These are phyloP conservation scores for Burhinus bistriatus DNA, from an alignment of 2,113 vertebrate species.

Conservation along the genomic window DNA sequence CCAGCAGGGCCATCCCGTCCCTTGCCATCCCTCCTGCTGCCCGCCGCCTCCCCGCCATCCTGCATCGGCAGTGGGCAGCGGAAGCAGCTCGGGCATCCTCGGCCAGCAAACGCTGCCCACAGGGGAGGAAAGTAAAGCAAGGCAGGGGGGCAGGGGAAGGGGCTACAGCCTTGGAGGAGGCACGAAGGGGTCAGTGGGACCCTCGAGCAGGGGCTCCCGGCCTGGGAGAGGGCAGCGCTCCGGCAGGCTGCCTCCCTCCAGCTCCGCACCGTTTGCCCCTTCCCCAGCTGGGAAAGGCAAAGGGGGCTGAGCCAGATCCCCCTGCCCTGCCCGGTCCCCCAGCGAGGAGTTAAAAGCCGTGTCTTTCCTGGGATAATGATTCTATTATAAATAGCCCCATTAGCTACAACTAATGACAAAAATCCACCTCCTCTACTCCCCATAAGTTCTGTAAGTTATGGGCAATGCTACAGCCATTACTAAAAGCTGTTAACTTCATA, in stretches of 20 bases:
- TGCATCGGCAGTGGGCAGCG: neutral
- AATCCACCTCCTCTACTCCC: conserved; percentile 69
- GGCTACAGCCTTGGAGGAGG: neutral
- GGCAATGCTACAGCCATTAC: conserved; percentile 72
- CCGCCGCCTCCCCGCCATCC: neutral
- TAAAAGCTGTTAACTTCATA: conserved; percentile 78
- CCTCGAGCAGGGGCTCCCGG: neutral
- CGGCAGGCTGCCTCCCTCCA: neutral
- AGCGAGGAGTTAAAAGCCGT: conserved; percentile 33
- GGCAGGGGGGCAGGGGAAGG: neutral
- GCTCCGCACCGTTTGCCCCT: neutral
- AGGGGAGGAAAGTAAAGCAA: neutral
- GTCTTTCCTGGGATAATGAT: conserved; percentile 58
- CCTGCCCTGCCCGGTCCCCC: neutral
- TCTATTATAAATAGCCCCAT: conserved; percentile 75
- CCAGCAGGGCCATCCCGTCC: rapidly evolving
- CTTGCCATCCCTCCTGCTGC: neutral
- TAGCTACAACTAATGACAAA: conserved; percentile 79
- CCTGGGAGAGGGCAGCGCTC: neutral
- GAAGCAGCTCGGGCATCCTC: neutral
- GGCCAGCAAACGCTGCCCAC: neutral
- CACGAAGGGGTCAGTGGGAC: rapidly evolving
- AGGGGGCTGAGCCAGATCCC: neutral
- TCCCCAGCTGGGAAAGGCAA: neutral
- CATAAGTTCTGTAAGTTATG: conserved; percentile 74